Conservation (phyloP, 2,797 vertebrate genomes). For the Rhinella marina region DNA sequence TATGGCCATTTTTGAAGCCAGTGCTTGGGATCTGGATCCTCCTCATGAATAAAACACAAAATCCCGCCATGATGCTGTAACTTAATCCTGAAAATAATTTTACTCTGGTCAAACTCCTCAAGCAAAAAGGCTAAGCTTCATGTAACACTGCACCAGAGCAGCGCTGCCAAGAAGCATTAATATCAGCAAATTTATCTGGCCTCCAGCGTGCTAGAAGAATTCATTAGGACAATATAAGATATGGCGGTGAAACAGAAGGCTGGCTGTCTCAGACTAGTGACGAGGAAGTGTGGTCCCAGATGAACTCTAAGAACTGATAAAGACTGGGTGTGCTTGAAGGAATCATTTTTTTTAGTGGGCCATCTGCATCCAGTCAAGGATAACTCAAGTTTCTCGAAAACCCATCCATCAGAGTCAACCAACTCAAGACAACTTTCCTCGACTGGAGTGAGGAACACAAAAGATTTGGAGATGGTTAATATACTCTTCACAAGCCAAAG, state of each 20-base stretch:
- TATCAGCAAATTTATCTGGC: slow-evolving; percentile 72
- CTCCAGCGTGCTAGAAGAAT: slow-evolving; percentile 72
- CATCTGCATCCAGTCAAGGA: slow-evolving; percentile 83
- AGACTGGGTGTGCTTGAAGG: slow-evolving; percentile 76
- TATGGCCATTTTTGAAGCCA: not conserved
- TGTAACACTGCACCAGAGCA: slow-evolving; percentile 59
- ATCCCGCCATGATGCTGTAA: slow-evolving; percentile 12
- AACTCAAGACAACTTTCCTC: slow-evolving; percentile 65
- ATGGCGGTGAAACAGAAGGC: slow-evolving; percentile 79
- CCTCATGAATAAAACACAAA: slow-evolving; percentile 6
- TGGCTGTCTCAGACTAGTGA: slow-evolving; percentile 69
- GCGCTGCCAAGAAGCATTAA: slow-evolving; percentile 71
- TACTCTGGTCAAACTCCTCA: not conserved
- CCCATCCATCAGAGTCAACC: slow-evolving; percentile 71
- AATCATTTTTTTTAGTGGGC: slow-evolving; percentile 81
- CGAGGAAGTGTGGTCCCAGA: slow-evolving; percentile 77
- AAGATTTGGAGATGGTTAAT: slow-evolving; percentile 72
- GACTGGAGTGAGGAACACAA: slow-evolving; percentile 70
- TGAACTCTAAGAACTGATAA: slow-evolving; percentile 80
- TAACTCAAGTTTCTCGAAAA: slow-evolving; percentile 76
- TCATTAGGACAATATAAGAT: slow-evolving; percentile 78
- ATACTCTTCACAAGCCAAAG: slow-evolving; percentile 73
- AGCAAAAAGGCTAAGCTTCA: slow-evolving; percentile 54
- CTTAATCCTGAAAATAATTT: slow-evolving; percentile 17
- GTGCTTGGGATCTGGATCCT: not conserved